Evolutionary conservation across 35 echinoderm and acorn worm species (phyloP), one percentile per base, ranked within the genome.

Genomic region (Anneissia japonica): DNA sequence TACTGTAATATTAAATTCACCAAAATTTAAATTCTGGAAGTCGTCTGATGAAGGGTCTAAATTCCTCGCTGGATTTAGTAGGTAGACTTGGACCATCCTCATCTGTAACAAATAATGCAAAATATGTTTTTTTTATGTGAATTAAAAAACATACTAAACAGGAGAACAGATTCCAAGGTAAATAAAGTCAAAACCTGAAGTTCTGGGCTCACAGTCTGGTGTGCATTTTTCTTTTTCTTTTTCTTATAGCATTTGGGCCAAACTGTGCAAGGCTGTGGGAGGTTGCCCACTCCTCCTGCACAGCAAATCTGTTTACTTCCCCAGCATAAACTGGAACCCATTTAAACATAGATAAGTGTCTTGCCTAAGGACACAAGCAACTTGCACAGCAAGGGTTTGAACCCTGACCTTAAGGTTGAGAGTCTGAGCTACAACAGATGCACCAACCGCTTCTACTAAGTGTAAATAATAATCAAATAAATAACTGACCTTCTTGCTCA

Each of bases 21-120:
- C 96, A 99, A 92, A 99, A 99, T 92, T 99, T 99, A 88, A 99
- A 99, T 76, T 99, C 92, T 36, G 96, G 92, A 86, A 99, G 88
- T 87, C 96, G 91, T 77, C 96, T 85, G n/a, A 99, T 99, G 78
- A 99, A 99, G 40, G 96, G 96, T 89, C 85, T 94, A 84, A 99
- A 99, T 77, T 99, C 96, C 89, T 99, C 89, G 41, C 77, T 91
- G 36, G 91, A 85, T 82, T 93, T 97, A 33, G 95, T 97, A 1
- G 95, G 95, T 77, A 97, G 87, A 84, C 85, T 76, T 39, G 95
- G 95, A 76, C 95, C 95, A 93, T 97, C 95, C 10, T 97, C 95
- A 38, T 82, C 94, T 89, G 73, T 32, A 35, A 88, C 73, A 2
- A 64, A 91, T 1, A 91, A 81, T 74, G 29, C 0, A 72, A 85